These are phyloP conservation scores for Pachyuromys duprasi DNA, from an alignment of 2,797 vertebrate genomes.

Conservation along the genomic window DNA sequence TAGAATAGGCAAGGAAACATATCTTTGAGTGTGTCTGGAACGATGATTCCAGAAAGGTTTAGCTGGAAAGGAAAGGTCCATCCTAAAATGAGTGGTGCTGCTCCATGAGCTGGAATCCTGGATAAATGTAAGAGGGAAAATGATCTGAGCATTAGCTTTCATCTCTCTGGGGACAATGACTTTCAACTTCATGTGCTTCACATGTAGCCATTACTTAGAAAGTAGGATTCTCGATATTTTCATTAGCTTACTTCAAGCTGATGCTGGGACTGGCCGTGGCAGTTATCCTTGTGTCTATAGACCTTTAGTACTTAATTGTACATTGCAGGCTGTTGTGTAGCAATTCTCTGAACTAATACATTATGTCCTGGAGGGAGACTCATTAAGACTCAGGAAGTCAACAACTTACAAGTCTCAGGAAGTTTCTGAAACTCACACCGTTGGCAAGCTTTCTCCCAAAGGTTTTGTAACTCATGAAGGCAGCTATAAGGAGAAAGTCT, in stretches of 20 bases:
- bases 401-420: background rate
- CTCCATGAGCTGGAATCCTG: background rate
- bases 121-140: background rate
- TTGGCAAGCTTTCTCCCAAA: background rate
- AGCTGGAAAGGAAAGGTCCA: background rate
- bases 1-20: background rate
- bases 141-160: background rate
- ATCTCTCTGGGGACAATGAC: background rate
- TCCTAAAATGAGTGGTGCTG: background rate
- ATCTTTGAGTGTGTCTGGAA: background rate
- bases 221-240: background rate
- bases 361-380: background rate
- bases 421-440: background rate
- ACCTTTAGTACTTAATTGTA: background rate
- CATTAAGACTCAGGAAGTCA: background rate
- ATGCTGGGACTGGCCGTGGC: background rate
- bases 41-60: background rate
- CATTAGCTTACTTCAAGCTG: slow-evolving; percentile 20
- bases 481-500: too few species aligned
- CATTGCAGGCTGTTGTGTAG: background rate
- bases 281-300: background rate
- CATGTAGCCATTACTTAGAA: background rate
- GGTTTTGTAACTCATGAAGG: background rate
- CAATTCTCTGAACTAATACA: background rate
- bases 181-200: background rate